Evolutionary conservation across 2,888 invertebrate species (phyloP), one percentile per base, ranked within the genome.

Genomic region (Drosophila nr. medialis): DNA sequence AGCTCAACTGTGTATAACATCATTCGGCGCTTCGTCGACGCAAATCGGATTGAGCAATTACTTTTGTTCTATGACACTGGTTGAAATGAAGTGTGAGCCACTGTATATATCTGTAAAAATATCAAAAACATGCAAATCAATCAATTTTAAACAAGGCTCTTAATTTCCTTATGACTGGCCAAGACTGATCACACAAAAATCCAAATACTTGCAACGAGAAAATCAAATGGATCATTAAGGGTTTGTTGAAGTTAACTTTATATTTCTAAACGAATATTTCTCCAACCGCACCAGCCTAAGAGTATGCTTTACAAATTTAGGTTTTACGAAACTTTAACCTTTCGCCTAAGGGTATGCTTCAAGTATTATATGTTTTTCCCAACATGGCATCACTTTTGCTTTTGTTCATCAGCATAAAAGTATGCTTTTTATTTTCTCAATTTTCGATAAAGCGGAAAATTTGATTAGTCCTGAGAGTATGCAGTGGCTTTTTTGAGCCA

Each of bases 391-490:
- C 21, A 45, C 2, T 21, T 21, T 15, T 15, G 8, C 7, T 45
- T 45, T 15, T 21, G 4, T 24, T 4, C 1, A 15, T 15, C 21
- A 15, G 45, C 45, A 45, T 15, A 15, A 24, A 24, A 45, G 45
- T 45, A 45, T 24, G 45, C 15, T 45, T 7, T 15, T 45, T 2
- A 45, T 45, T 24, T 24, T 2, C 4, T 8, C 1, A 1, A 24
- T 24, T 45, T 45, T 15, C 21, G 11, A 21, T 0, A 42, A 21
- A 4, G 11, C 5, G 0, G 11, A 48, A 64, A 11, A 34, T 38
- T 45, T 15, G 7, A 8, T 10, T 18, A 18, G 36, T 48, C 66
- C 61, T 15, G 15, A 36, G 45, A 24, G 32, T 55, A 55, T 72
- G 59, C 59, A 13, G 3, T 29, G 8, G 2, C 34, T 15, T 24